phyloP scores from a whole-genome alignment of 2,797 vertebrate species.

The Centroberyx gerrardi region DNA sequence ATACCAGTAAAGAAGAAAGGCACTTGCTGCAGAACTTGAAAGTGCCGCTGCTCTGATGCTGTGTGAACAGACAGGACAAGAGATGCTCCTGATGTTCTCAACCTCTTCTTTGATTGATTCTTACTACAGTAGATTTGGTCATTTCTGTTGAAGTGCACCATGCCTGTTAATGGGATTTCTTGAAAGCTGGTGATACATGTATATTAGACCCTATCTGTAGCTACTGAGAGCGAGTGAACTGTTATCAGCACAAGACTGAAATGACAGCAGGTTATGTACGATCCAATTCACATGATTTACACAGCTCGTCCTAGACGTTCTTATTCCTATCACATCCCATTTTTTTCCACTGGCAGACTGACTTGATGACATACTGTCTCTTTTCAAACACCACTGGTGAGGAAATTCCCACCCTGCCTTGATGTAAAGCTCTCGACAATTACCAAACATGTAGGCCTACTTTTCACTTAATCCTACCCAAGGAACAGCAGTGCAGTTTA shows the following conservation, averaged over 20 bases:
- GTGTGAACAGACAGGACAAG: too few species aligned
- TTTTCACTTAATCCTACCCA: background rate
- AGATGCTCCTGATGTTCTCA: too few species aligned
- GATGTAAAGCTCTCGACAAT: conserved; percentile 11
- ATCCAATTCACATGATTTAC: background rate
- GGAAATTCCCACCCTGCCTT: background rate
- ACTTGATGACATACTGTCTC: conserved; percentile 42
- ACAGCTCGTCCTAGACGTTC: background rate
- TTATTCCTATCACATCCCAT: conserved; percentile 13
- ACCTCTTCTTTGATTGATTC: too few species aligned
- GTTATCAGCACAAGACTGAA: background rate
- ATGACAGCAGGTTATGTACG: background rate
- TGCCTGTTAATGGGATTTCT: background rate
- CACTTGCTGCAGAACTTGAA: background rate
- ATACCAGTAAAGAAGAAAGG: background rate
- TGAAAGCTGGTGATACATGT: background rate
- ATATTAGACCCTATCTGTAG: background rate
- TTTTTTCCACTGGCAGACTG: background rate
- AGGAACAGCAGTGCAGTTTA: background rate
- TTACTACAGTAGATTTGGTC: too few species aligned
- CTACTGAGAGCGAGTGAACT: background rate
- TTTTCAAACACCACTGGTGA: conserved; percentile 2
- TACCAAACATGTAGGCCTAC: conserved; percentile 4
- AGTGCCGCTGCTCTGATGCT: too few species aligned
- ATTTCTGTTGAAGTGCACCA: too few species aligned